A percentile compares a stretch with the other conserved stretches of the same genome.
Conservation (phyloP, 1,140 invertebrate species). For the Notospermus geniculatus region DNA sequence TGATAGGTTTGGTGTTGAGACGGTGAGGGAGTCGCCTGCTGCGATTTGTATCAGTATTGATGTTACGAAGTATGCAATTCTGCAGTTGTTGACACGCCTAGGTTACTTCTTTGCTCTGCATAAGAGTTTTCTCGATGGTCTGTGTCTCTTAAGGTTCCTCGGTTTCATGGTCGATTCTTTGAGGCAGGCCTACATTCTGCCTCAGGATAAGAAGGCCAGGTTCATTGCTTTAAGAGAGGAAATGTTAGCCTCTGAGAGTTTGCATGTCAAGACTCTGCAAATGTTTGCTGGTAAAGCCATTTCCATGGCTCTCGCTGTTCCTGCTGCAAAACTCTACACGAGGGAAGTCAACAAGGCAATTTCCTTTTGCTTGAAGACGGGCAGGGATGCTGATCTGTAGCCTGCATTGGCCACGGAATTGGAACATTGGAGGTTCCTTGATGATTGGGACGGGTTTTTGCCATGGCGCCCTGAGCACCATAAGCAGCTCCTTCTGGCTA, state of each 20-base stretch:
- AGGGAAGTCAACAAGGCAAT: conserved; percentile 20
- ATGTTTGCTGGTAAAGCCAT: conserved; percentile 21
- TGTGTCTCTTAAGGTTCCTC: conserved; percentile 8
- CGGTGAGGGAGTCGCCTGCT: neutral
- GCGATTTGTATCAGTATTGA: too few species aligned
- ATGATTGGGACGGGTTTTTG: neutral
- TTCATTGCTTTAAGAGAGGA: conserved; percentile 14
- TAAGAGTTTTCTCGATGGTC: conserved; percentile 15
- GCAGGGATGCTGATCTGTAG: neutral
- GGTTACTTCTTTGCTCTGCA: conserved; percentile 9
- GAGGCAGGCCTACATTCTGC: conserved; percentile 12
- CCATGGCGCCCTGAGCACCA: neutral
- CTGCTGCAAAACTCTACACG: conserved; percentile 13
- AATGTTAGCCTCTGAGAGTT: neutral
- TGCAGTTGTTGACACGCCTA: neutral
- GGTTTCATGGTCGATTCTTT: conserved; percentile 21
- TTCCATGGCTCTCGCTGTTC: conserved; percentile 16
- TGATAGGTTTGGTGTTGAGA: neutral
- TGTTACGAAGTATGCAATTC: too few species aligned
- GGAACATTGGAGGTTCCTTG: neutral
- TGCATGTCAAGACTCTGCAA: conserved; percentile 16
- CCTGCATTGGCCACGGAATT: neutral
- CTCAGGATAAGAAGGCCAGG: conserved; percentile 17
- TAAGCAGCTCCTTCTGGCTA: neutral
- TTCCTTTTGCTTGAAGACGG: neutral